Evolutionary conservation across 2,113 vertebrate genomes (phyloP).

Genomic region (Aythya baeri): DNA sequence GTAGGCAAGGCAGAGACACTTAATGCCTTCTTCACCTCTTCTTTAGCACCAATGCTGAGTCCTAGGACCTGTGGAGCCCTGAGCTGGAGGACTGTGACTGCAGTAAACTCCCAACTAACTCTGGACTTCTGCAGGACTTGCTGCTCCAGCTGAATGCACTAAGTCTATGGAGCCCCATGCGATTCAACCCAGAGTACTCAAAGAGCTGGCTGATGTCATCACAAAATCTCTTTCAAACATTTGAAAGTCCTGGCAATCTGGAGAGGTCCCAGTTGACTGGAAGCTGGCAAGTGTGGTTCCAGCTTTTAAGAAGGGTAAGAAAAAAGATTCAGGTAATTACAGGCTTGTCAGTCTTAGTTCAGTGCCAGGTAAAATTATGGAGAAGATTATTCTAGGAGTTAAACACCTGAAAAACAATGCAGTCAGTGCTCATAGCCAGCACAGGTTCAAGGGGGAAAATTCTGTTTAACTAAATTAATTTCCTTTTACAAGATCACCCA

Average conservation of each 20-base stretch:
- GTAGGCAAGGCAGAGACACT: not conserved
- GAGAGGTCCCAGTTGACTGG: not conserved
- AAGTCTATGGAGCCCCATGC: not conserved
- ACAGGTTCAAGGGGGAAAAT: not conserved
- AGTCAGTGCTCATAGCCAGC: not conserved
- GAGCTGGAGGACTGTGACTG: not conserved
- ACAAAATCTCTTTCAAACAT: not conserved
- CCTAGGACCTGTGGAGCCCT: not conserved
- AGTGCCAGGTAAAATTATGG: not conserved
- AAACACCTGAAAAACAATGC: not conserved
- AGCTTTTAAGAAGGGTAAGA: not conserved
- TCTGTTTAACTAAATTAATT: not conserved
- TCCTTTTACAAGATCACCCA: not conserved
- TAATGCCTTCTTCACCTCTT: not conserved
- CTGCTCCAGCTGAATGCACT: not conserved
- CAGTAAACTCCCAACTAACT: not conserved
- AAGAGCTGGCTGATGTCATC: not conserved
- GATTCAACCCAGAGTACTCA: not conserved
- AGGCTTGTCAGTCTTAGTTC: not conserved
- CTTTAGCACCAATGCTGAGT: not conserved
- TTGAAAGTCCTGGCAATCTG: not conserved
- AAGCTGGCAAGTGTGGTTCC: not conserved
- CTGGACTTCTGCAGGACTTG: not conserved
- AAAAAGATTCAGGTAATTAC: not conserved
- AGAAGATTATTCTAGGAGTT: not conserved